Conservation (phyloP, 2,113 vertebrate genomes). For the Oncorhynchus gorbuscha region DNA sequence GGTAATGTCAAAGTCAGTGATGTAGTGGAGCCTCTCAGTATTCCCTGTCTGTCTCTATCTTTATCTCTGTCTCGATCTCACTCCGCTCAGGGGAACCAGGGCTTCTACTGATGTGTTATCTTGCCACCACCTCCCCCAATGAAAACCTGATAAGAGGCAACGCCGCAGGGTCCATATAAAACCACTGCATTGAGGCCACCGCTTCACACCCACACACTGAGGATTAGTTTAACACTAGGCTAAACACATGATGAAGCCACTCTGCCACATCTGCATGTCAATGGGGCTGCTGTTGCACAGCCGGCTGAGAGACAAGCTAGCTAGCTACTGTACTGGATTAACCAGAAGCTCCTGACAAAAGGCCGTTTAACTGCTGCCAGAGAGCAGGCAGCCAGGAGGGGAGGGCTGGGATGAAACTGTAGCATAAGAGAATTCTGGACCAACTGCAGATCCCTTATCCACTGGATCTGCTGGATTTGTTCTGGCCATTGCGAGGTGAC, state of each 20-base stretch:
- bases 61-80: background rate
- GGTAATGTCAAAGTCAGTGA: slow-evolving; percentile 70
- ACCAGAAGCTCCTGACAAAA: slow-evolving; percentile 23
- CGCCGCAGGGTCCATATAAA: background rate
- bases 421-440: background rate
- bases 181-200: background rate
- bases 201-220: slow-evolving; percentile 11
- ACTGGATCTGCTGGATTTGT: slow-evolving; percentile 22
- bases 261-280: slow-evolving; percentile 58
- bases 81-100: background rate
- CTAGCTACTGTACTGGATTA: slow-evolving; percentile 40
- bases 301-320: slow-evolving; percentile 43
- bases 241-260: slow-evolving; percentile 21
- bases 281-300: slow-evolving; percentile 54
- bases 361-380: background rate
- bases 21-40: slow-evolving; percentile 44
- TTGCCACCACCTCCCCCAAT: slow-evolving; percentile 21
- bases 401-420: background rate
- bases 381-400: background rate
- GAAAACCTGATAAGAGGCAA: background rate
- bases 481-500: background rate
- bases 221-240: slow-evolving; percentile 16
- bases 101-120: slow-evolving; percentile 6
- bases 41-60: slow-evolving; percentile 45
- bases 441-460: background rate